phyloP scores from a whole-genome alignment of 2,113 vertebrate species.

The Pangasianodon hypophthalmus region DNA sequence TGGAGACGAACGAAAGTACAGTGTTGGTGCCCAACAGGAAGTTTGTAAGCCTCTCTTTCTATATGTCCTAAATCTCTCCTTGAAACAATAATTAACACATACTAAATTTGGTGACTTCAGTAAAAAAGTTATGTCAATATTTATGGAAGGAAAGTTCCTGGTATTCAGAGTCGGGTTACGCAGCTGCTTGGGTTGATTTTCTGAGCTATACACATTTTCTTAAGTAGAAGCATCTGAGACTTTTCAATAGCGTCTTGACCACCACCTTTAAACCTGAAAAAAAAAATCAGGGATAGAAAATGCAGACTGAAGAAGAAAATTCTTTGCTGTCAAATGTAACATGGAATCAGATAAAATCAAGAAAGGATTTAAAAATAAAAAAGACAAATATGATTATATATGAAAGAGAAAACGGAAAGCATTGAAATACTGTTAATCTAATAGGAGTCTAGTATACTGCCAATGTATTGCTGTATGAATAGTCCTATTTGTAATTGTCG shows the following conservation, averaged over 20 bases:
- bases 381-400: neutral
- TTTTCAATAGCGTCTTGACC: neutral
- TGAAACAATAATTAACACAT: neutral
- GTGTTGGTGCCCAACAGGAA: constrained; percentile 92
- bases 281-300: neutral
- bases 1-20: constrained; percentile 81
- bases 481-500: neutral
- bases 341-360: neutral
- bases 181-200: neutral
- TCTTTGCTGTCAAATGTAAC: neutral
- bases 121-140: neutral
- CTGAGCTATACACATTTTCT: neutral
- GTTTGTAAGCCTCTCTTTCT: constrained; percentile 83
- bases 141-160: neutral
- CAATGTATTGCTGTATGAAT: neutral
- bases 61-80: neutral
- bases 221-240: neutral
- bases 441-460: neutral
- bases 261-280: neutral
- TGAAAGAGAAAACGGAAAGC: neutral
- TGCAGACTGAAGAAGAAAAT: neutral
- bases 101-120: neutral
- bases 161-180: neutral
- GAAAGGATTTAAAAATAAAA: neutral
- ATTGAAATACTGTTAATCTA: neutral